phyloP scores from a whole-genome alignment of 2,888 invertebrate genomes.

The Masnerella sp. region DNA sequence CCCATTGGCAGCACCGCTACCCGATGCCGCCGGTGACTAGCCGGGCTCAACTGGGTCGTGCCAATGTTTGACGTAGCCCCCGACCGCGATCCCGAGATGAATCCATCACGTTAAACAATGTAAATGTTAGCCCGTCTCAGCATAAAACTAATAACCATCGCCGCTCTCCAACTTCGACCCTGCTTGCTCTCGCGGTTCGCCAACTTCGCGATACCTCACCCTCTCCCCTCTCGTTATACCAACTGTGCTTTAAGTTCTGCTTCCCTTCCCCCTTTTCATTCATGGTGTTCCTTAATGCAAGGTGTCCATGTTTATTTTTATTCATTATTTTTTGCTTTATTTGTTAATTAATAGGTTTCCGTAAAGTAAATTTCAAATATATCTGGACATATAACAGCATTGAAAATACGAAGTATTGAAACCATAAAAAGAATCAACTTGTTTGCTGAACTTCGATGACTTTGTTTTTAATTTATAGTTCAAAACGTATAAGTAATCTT shows the following conservation, averaged over 20 bases:
- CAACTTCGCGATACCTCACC: conserved; percentile 61
- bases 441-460: too few relatives aligned
- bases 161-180: conserved; percentile 69
- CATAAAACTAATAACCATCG: conserved; percentile 76
- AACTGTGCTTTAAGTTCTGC: conserved; percentile 5
- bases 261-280: neutral
- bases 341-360: too few relatives aligned
- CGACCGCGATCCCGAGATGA: conserved; percentile 69
- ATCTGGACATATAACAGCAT: too few relatives aligned
- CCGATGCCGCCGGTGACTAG: conserved; percentile 64
- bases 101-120: conserved; percentile 77
- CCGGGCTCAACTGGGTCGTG: conserved; percentile 65
- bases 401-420: too few relatives aligned
- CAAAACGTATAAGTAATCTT: too few relatives aligned
- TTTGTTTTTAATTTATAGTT: too few relatives aligned
- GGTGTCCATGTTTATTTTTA: too few relatives aligned
- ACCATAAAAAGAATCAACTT: too few relatives aligned
- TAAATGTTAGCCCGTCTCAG: conserved; percentile 75
- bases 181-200: conserved; percentile 35
- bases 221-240: conserved; percentile 22
- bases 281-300: too few relatives aligned
- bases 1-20: conserved; percentile 53
- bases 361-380: too few relatives aligned
- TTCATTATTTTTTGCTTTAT: neutral
- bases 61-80: conserved; percentile 70